Evolutionary conservation across 1,140 invertebrate genomes (phyloP), one percentile per base, ranked within the genome.

Genomic region (Drosophila pseudoananassae): DNA sequence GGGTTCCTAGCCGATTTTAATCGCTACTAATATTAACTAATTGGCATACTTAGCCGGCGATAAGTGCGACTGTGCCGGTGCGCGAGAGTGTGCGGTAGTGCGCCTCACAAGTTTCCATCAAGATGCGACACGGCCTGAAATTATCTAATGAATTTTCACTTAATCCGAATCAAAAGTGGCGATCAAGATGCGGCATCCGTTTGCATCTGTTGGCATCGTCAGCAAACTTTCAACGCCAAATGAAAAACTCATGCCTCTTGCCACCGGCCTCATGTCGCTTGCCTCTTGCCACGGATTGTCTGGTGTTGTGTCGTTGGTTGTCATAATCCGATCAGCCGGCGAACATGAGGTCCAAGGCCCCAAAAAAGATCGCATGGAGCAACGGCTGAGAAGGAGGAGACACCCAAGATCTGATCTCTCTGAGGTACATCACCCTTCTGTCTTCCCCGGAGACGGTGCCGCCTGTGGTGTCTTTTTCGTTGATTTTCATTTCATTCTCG

Each of bases 61-160:
- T 65, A 59, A 66, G 31, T 45, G 27, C 64, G 49, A 40, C 31
- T 33, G 31, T 33, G 31, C 31, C 7, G 20, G 20, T 20, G 20
- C 20, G 2, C 20, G 20, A 20, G 25, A 58, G 31, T 46, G 50
- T 65, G 77, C 72, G 83, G 84, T 66, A 58, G 84, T 87, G 51
- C 76, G 79, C 84, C 79, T 84, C 76, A 70, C 75, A 66, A 60
- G 47, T 57, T 54, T 57, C 63, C 65, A 68, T 76, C 55, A 69
- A 57, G 47, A 76, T 46, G 74, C 40, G 55, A 72, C 70, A 50
- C 69, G 69, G 63, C 38, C 56, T 63, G 50, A 76, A 88, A 88
- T 83, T 76, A 88, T 89, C 83, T 88, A 88, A 88, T 88, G 83
- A 88, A 79, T 88, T 88, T 89, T 79, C 76, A 79, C 76, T 83